Evolutionary conservation across 2,888 invertebrate species (phyloP), one percentile per base, ranked within the genome.

Genomic region (Chalcosyrphus nemorum): DNA sequence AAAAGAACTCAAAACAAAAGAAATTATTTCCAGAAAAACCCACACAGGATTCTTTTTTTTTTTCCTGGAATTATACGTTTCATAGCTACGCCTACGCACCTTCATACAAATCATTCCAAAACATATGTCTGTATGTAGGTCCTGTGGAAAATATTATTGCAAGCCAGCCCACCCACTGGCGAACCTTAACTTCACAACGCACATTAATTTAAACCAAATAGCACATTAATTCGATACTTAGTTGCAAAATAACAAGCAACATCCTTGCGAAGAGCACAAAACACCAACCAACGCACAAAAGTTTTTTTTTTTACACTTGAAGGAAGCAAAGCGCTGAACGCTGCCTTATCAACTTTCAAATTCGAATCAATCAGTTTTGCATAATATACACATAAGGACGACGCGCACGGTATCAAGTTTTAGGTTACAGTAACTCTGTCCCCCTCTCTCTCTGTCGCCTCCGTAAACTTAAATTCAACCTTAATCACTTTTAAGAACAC

Each of bases 331-430:
- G 19, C 2, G 27, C 17, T 38, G 11, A 17, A 17, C 24, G n/a
- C 27, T 21, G 17, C n/a, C 27, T 50, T 59, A 59, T 71, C 71
- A 50, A 38, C 59, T 71, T 59, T 71, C 38, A 63, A 63, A 65
- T 63, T 74, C 74, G 65, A 63, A 65, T 74, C 63, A 74, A 74
- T 74, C 63, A 74, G 74, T 65, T 74, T 74, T 63, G 45, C 74
- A 63, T 65, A 74, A 63, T 45, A 56, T 45, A 43, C 63, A 45
- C 43, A 54, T 21, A 45, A 2, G n/a, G 6, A 32, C 32, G 0
- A 24, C 66, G 3, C n/a, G 4, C 38, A n/a, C 19, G 27, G 11
- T 17, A 43, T 27, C 17, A 27, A 17, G 47, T 35, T 35, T 41
- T 41, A 50, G 38, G 35, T 57, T 45, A 11, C 47, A 41, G 19